These are phyloP conservation scores for Callyntrura sp. DNA, from an alignment of 2,888 invertebrate species.

Conservation along the genomic window DNA sequence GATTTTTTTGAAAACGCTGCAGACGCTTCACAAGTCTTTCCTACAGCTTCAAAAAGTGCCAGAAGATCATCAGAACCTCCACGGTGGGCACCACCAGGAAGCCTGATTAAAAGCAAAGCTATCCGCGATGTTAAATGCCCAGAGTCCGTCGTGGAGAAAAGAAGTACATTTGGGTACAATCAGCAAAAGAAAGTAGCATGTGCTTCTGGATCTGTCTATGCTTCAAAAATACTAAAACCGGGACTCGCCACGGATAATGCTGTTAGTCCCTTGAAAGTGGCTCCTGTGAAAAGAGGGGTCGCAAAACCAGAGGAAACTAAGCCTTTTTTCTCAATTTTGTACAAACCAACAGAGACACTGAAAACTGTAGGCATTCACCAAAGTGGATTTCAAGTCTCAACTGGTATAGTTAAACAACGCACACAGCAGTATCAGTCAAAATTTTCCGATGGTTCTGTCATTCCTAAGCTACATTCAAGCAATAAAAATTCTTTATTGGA, in stretches of 20 bases:
- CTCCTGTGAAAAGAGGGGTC: conserved; percentile 45
- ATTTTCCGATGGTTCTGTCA: conserved; percentile 41
- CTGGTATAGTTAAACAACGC: conserved; percentile 87
- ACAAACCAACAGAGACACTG: conserved; percentile 42
- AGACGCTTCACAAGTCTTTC: conserved; percentile 18
- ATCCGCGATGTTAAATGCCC: conserved; percentile 8
- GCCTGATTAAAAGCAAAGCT: not conserved
- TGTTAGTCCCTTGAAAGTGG: not conserved
- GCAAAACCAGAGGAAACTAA: conserved; percentile 78
- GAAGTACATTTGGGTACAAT: conserved; percentile 49
- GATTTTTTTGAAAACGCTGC: conserved; percentile 54
- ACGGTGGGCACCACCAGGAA: not conserved
- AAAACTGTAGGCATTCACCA: conserved; percentile 55
- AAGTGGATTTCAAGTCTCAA: conserved; percentile 81
- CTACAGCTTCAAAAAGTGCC: conserved; percentile 6
- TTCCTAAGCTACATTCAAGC: conserved; percentile 5
- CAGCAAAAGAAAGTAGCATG: conserved; percentile 28
- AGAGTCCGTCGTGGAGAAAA: not conserved
- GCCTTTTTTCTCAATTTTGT: conserved; percentile 79
- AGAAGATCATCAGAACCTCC: conserved; percentile 65
- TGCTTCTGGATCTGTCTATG: not conserved
- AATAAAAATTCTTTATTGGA: not conserved
- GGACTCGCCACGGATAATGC: not conserved
- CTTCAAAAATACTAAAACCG: conserved; percentile 42
- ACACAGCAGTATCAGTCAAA: conserved; percentile 86